A percentile compares a stretch with the other conserved stretches of the same genome.
phyloP scores from a whole-genome alignment of 2,113 vertebrate species.

The rat (Rattus norvegicus) region GRCr8 NC_086019.1:189241001-189241500 shows the following conservation, averaged over 20 bases:
- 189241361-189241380: constrained; percentile 89
- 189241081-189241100: accelerated
- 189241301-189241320: constrained; percentile 69
- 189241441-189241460: constrained; percentile 79
- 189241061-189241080: accelerated
- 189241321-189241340: constrained; percentile 89
- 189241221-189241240: constrained; percentile 68
- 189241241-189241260: constrained; percentile 82
- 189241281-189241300: constrained; percentile 73
- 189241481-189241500: constrained; percentile 75
- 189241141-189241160: neutral
- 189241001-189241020: neutral
- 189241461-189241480: constrained; percentile 80
- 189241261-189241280: constrained; percentile 55
- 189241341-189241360: constrained; percentile 89
- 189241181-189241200: constrained; percentile 79
- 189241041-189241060: neutral
- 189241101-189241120: neutral
- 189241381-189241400: constrained; percentile 91
- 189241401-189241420: constrained; percentile 86
- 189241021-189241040: neutral
- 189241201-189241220: constrained; percentile 72
- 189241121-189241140: neutral
- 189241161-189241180: neutral
- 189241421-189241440: constrained; percentile 72